Conservation (phyloP, 2,888 invertebrate genomes). For the Zaprionus obscuricornis region DNA sequence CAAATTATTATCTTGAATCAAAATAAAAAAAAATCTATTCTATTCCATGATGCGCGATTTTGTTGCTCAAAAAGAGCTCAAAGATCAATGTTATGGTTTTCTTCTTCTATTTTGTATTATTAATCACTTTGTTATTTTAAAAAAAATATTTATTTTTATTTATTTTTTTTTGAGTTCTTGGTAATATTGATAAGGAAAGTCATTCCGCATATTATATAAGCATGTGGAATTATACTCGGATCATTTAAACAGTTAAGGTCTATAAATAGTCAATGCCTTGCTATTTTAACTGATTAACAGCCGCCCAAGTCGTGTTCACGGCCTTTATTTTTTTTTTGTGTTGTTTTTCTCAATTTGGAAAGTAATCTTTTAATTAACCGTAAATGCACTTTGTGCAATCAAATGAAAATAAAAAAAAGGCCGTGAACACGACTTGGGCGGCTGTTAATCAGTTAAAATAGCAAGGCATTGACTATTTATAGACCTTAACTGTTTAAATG, state of each 20-base stretch:
- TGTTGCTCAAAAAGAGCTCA: neutral
- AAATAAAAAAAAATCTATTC: too few species aligned
- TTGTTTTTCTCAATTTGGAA: too few species aligned
- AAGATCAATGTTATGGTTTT: neutral
- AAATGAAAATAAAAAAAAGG: conserved; percentile 29
- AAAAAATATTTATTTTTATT: conserved; percentile 9
- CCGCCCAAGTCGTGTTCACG: conserved; percentile 54
- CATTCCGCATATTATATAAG: conserved; percentile 41
- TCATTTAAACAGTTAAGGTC: conserved; percentile 46
- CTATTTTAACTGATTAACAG: conserved; percentile 59
- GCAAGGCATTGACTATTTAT: conserved; percentile 53
- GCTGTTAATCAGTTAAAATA: conserved; percentile 58
- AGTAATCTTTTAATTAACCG: too few species aligned
- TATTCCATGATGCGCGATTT: too few species aligned
- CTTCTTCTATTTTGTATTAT: conserved; percentile 6
- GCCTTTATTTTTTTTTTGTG: conserved; percentile 27
- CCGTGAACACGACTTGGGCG: conserved; percentile 54
- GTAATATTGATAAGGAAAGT: conserved; percentile 44
- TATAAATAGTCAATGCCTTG: conserved; percentile 54
- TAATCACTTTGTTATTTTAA: conserved; percentile 46
- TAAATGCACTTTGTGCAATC: too few species aligned
- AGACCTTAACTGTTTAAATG: conserved; percentile 46
- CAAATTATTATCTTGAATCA: too few species aligned
- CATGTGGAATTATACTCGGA: conserved; percentile 54
- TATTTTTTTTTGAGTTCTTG: conserved; percentile 12